Evolutionary conservation across 1,140 invertebrate genomes (phyloP).

Genomic region (Tetragonula clypearis): DNA sequence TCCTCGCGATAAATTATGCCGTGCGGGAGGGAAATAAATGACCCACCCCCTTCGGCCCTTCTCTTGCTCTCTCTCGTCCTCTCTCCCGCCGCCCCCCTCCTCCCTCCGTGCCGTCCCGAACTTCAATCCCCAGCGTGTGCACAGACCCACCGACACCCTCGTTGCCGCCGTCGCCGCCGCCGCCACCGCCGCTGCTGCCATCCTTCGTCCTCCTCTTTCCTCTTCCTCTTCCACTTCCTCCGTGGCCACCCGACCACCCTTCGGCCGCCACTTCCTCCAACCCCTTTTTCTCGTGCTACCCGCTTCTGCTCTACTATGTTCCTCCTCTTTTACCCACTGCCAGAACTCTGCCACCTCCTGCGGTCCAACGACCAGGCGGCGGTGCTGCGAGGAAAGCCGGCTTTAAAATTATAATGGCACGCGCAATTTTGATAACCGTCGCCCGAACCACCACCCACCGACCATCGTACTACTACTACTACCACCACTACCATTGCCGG

Average conservation of each 20-base stretch:
- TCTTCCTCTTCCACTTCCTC: slow-evolving; percentile 70
- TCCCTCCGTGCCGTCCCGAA: slow-evolving; percentile 58
- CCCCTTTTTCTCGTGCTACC: slow-evolving; percentile 39
- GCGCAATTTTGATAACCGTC: slow-evolving; percentile 82
- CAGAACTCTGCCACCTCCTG: slow-evolving; percentile 65
- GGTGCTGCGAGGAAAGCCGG: slow-evolving; percentile 79
- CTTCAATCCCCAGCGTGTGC: slow-evolving; percentile 72
- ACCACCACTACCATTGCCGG: slow-evolving; percentile 13
- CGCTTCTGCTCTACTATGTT: slow-evolving; percentile 27
- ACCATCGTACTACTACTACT: slow-evolving; percentile 36
- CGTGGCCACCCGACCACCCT: slow-evolving; percentile 52
- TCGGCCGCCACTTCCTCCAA: slow-evolving; percentile 47
- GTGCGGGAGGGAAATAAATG: slow-evolving; percentile 81
- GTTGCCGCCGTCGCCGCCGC: slow-evolving; percentile 55
- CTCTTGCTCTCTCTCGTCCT: slow-evolving; percentile 55
- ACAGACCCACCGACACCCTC: slow-evolving; percentile 67
- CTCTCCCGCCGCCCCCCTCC: neutral
- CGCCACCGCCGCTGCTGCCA: slow-evolving; percentile 30
- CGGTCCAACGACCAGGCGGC: slow-evolving; percentile 70
- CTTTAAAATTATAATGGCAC: slow-evolving; percentile 82
- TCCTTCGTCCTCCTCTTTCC: slow-evolving; percentile 64
- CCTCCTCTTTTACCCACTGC: slow-evolving; percentile 42
- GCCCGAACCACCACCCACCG: slow-evolving; percentile 70
- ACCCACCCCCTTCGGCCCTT: slow-evolving; percentile 78
- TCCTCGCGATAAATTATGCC: slow-evolving; percentile 82